A percentile compares a stretch with the other conserved stretches of the same genome.
Conservation (phyloP, 2,888 invertebrate genomes). For the Ischnura elegans region DNA sequence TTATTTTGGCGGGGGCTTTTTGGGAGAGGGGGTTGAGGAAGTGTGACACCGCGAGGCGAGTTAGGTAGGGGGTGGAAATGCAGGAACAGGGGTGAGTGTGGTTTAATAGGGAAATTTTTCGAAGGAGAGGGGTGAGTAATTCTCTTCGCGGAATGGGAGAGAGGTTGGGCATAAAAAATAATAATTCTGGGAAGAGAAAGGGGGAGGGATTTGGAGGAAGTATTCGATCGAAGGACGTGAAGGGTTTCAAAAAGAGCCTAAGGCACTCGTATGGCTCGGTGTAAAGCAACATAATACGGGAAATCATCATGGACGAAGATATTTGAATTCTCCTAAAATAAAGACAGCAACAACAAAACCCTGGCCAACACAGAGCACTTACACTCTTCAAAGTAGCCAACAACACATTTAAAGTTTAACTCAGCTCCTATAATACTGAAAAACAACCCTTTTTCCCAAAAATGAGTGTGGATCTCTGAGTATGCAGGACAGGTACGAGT, state of each 20-base stretch:
- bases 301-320: neutral
- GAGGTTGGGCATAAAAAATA: neutral
- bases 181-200: neutral
- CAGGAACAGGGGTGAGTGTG: neutral
- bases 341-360: no score
- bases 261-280: neutral
- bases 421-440: no score
- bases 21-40: neutral
- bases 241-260: neutral
- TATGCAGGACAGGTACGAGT: no score
- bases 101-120: neutral
- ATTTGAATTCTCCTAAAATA: no score
- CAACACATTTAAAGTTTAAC: no score
- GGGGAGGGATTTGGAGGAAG: neutral
- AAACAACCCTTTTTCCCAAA: no score
- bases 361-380: no score
- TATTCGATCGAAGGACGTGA: slow-evolving; percentile 13
- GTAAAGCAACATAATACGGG: neutral
- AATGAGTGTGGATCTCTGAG: no score
- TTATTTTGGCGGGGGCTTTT: neutral
- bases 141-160: neutral
- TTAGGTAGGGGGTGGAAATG: neutral
- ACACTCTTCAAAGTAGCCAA: no score
- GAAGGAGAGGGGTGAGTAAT: neutral
- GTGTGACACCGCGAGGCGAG: neutral